These are phyloP conservation scores for Pteria penguin DNA, from an alignment of 2,888 invertebrate genomes.

Conservation along the genomic window DNA sequence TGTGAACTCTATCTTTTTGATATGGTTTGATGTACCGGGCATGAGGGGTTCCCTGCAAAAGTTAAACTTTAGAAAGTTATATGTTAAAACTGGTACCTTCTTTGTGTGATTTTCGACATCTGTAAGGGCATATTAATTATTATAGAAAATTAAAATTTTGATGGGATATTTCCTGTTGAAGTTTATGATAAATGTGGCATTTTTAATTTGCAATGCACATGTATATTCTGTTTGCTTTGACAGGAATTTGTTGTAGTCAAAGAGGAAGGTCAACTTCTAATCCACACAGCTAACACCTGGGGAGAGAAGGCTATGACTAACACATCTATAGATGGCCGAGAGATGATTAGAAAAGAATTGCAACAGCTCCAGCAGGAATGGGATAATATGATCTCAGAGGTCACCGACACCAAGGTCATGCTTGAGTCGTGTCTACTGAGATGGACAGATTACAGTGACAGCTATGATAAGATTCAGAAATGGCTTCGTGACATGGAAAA, in stretches of 20 bases:
- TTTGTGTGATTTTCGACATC: too few species aligned
- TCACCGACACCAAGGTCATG: constrained; percentile 92
- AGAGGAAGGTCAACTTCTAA: constrained; percentile 94
- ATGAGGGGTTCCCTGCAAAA: too few species aligned
- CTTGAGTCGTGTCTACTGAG: constrained; percentile 94
- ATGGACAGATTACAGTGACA: constrained; percentile 94
- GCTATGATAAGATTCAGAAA: constrained; percentile 95
- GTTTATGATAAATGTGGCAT: too few species aligned
- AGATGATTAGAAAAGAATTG: constrained; percentile 90
- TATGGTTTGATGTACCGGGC: too few species aligned
- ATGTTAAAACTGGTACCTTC: too few species aligned
- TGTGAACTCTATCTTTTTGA: too few species aligned
- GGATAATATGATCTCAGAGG: constrained; percentile 88
- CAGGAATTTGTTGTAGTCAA: constrained; percentile 94
- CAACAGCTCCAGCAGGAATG: constrained; percentile 93
- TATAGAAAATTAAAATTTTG: too few species aligned
- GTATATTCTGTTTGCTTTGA: too few species aligned
- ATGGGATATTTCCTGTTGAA: too few species aligned
- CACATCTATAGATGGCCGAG: constrained; percentile 93
- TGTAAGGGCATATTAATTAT: too few species aligned
- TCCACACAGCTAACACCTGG: constrained; percentile 92
- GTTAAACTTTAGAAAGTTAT: too few species aligned
- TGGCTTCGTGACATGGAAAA: constrained; percentile 97
- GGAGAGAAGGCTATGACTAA: constrained; percentile 95
- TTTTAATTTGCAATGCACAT: too few species aligned